Evolutionary conservation across 2,797 vertebrate genomes (phyloP).

Genomic region (Holocentrus rufus): DNA sequence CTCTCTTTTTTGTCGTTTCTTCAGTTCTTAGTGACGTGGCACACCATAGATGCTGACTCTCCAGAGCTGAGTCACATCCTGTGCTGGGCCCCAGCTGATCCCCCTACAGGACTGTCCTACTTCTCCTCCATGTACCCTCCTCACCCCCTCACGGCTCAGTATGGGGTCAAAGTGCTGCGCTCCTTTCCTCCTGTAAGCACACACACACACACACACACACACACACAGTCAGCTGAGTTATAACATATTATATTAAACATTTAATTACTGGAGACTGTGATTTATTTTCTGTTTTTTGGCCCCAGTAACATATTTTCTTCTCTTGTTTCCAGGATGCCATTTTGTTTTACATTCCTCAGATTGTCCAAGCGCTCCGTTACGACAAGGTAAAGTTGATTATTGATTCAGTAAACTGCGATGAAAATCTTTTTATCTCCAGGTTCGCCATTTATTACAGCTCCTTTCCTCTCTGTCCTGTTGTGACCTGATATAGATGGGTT

Average conservation of each 20-base stretch:
- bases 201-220: not conserved
- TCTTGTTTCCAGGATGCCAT: slow-evolving; percentile 89
- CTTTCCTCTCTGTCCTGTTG: not conserved
- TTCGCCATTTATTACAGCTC: not conserved
- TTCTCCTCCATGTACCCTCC: slow-evolving; percentile 98
- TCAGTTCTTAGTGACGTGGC: slow-evolving; percentile 96
- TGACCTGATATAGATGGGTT: slow-evolving; percentile 88
- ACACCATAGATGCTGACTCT: slow-evolving; percentile 96
- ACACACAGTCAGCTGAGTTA: not conserved
- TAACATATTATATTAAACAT: not conserved
- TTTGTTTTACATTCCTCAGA: slow-evolving; percentile 98
- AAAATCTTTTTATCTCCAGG: not conserved
- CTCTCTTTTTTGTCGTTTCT: slow-evolving; percentile 24
- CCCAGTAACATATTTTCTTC: not conserved
- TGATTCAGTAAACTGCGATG: not conserved
- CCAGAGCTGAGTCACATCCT: slow-evolving; percentile 95
- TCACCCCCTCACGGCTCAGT: slow-evolving; percentile 95
- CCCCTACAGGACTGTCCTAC: slow-evolving; percentile 95
- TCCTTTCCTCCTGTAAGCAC: slow-evolving; percentile 92
- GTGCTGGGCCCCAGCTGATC: slow-evolving; percentile 95
- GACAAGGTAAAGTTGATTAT: slow-evolving; percentile 86
- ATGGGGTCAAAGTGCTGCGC: slow-evolving; percentile 94
- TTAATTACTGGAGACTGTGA: not conserved
- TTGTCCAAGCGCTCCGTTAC: slow-evolving; percentile 95
- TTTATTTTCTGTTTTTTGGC: not conserved